Percentiles rank a stretch among this genome's conserved stretches.
Conservation (phyloP, 2,888 invertebrate species). For the Trachelus stipa region DNA sequence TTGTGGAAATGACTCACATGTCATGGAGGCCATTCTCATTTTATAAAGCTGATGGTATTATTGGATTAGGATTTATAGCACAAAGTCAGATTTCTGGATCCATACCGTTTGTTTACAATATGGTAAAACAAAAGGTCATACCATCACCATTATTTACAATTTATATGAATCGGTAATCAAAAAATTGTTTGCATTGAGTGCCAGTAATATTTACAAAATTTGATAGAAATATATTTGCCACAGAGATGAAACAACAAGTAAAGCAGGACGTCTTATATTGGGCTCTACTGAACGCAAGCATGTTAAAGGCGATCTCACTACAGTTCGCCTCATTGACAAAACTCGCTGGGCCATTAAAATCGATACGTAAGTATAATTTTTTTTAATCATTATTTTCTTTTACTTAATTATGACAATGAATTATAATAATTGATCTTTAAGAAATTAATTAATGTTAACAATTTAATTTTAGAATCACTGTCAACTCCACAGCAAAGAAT, state of each 20-base stretch:
- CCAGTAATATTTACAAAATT: neutral
- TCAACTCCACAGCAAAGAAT: conserved; percentile 38
- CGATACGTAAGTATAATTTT: conserved; percentile 69
- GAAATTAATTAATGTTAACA: neutral
- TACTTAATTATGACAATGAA: neutral
- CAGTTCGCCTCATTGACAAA: conserved; percentile 71
- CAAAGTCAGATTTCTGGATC: conserved; percentile 69
- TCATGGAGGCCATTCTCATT: conserved; percentile 74
- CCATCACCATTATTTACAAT: conserved; percentile 74
- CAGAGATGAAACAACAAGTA: conserved; percentile 71
- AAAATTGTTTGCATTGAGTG: neutral
- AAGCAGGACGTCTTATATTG: conserved; percentile 71
- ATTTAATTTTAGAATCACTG: conserved; percentile 36
- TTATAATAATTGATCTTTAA: neutral
- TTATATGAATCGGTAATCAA: conserved; percentile 74
- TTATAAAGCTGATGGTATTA: conserved; percentile 78
- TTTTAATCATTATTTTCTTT: conserved; percentile 16
- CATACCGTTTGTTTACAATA: conserved; percentile 75
- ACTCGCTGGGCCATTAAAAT: conserved; percentile 79
- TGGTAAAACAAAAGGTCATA: conserved; percentile 70
- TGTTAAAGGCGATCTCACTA: conserved; percentile 74
- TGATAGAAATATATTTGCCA: neutral
- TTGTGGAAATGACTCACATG: conserved; percentile 77
- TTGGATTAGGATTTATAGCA: conserved; percentile 74
- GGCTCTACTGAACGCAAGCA: conserved; percentile 76